A percentile compares a stretch with the other conserved stretches of the same genome.
Evolutionary conservation across 2,797 vertebrate species (phyloP).

Genomic region (Lacerta agilis): DNA sequence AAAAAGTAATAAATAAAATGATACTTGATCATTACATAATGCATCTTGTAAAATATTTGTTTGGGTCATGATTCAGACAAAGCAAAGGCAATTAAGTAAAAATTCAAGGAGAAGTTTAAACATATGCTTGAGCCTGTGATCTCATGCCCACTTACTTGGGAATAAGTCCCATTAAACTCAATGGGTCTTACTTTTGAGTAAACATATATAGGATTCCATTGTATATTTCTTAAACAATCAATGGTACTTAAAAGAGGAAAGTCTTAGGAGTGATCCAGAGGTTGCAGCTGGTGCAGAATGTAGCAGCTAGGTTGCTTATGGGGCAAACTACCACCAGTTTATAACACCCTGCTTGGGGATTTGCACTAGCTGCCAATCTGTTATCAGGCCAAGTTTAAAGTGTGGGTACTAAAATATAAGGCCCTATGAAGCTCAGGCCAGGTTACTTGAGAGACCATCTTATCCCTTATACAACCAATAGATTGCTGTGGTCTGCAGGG

Average conservation of each 20-base stretch:
- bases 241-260: not conserved
- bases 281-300: too few relatives aligned
- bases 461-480: too few relatives aligned
- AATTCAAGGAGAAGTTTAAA: not conserved
- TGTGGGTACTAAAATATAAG: too few relatives aligned
- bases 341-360: too few relatives aligned
- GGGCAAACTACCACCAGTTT: too few relatives aligned
- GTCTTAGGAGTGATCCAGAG: not conserved
- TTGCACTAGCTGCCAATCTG: too few relatives aligned
- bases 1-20: not conserved
- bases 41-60: not conserved
- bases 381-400: too few relatives aligned
- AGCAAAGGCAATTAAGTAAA: not conserved
- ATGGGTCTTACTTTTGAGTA: not conserved
- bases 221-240: not conserved
- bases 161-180: not conserved
- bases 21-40: not conserved
- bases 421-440: too few relatives aligned
- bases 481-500: too few relatives aligned
- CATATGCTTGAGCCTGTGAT: not conserved
- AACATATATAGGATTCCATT: not conserved
- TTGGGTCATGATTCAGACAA: not conserved
- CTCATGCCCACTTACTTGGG: not conserved
- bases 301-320: too few relatives aligned
- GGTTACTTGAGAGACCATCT: too few relatives aligned